Conservation (phyloP, 2,797 vertebrate species). For the Coluber constrictor region DNA sequence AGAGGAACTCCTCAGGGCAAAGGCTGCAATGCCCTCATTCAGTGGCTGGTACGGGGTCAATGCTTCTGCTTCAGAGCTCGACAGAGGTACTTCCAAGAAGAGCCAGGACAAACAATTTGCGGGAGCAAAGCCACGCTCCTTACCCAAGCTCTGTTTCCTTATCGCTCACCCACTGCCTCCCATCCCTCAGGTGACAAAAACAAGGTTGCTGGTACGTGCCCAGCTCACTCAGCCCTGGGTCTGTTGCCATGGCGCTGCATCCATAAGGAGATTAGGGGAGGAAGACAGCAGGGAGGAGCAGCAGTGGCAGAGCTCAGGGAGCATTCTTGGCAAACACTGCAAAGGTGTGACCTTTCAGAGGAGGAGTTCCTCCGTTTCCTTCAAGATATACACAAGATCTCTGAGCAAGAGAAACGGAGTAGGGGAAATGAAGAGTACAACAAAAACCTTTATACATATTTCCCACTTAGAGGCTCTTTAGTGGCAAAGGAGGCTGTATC, state of each 20-base stretch:
- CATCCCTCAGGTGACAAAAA: constrained; percentile 63
- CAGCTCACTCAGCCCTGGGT: constrained; percentile 60
- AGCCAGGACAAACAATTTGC: constrained; percentile 29
- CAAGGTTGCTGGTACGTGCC: constrained; percentile 64
- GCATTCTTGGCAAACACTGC: constrained; percentile 6
- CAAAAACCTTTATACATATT: constrained; percentile 10
- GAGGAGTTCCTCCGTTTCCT: not conserved
- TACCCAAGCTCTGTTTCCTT: not conserved
- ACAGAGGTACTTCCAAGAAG: constrained; percentile 19
- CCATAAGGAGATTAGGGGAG: constrained; percentile 62
- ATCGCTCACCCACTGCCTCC: constrained; percentile 32
- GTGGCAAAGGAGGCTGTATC: not conserved
- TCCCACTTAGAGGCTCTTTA: not conserved
- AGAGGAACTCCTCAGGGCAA: constrained; percentile 51
- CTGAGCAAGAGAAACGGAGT: not conserved
- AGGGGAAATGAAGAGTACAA: constrained; percentile 6
- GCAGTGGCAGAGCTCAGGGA: constrained; percentile 41
- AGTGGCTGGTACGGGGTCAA: constrained; percentile 12
- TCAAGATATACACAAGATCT: not conserved
- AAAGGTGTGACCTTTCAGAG: constrained; percentile 53
- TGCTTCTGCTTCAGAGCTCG: constrained; percentile 32
- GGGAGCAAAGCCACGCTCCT: constrained; percentile 31
- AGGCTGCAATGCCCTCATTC: constrained; percentile 23
- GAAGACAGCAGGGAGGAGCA: constrained; percentile 61
- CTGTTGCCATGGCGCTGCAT: constrained; percentile 74